phyloP scores from a whole-genome alignment of 2,888 invertebrate species.

The Subacronicta megacephala region DNA sequence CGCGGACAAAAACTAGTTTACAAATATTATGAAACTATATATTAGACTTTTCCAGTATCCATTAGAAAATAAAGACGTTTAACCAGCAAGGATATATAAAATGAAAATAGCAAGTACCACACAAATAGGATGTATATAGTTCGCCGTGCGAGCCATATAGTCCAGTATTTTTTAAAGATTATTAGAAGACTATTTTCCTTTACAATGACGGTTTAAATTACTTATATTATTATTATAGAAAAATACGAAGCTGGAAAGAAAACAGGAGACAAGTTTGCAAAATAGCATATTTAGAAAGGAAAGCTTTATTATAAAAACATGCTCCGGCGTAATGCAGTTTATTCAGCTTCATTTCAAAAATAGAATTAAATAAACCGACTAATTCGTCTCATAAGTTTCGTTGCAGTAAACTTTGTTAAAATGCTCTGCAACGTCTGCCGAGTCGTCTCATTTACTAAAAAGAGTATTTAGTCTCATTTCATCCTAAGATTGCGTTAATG shows the following conservation, averaged over 20 bases:
- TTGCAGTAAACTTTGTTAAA: constrained; percentile 25
- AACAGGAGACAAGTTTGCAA: neutral
- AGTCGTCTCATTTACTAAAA: constrained; percentile 11
- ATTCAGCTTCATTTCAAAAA: constrained; percentile 25
- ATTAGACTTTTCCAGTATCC: too few species aligned
- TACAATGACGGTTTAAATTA: too few species aligned
- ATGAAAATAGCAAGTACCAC: too few species aligned
- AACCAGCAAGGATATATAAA: too few species aligned
- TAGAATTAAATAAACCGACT: constrained; percentile 39
- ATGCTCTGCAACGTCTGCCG: constrained; percentile 12
- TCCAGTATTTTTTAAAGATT: neutral
- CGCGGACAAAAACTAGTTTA: too few species aligned
- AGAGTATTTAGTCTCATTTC: constrained; percentile 5
- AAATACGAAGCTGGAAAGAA: neutral
- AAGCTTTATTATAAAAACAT: neutral
- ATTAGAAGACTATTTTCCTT: too few species aligned
- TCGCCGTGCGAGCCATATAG: too few species aligned
- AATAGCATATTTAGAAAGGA: neutral
- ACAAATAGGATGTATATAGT: too few species aligned
- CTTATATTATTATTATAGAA: too few species aligned
- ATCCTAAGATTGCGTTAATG: too few species aligned
- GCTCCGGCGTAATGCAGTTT: constrained; percentile 17
- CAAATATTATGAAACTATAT: too few species aligned
- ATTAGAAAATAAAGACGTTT: too few species aligned
- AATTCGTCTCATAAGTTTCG: constrained; percentile 35